Evolutionary conservation across 2,113 vertebrate genomes (phyloP), one percentile per base, ranked within the genome.

Genomic region (Pycnonotus jocosus): DNA sequence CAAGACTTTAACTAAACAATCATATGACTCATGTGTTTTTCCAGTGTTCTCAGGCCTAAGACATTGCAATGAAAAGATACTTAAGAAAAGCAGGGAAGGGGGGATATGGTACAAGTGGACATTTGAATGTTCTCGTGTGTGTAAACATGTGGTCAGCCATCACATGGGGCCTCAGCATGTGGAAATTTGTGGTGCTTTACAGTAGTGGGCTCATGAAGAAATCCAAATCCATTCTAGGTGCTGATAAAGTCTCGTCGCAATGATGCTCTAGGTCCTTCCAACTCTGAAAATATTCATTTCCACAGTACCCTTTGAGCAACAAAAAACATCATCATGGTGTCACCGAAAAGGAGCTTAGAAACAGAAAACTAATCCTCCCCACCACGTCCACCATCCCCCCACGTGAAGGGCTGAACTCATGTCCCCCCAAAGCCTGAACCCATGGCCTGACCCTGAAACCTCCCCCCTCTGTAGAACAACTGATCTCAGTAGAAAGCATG

Each of bases 141-240:
- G 18, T 6, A 33, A 21, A 54, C 15, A 16, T 11, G 3, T 6
- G 21, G 15, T 14, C 25, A 54, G 21, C 25, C 60, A 2, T 42
- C 12, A 53, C 15, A 24, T 0, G 0, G 10, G 31, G 17, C 9
- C 27, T 35, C 69, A 58, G 38, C 10, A n/a, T 0, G 1, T 61
- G 57, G 28, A 72, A 53, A 35, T 10, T 0, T 21, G 17, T 12
- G 25, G 12, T 62, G 25, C 9, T 84, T 48, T 5, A 12, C 24
- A 45, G 48, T 6, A 1, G 1, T 40, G 11, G 37, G 20, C 28
- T 22, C 9, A 1, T 6, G 35, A 57, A 81, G 23, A 33, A 12
- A 1, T 8, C 37, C 22, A 23, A 8, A 31, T 51, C 48, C 77
- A 1, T 60, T 47, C 33, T 37, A 60, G 18, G 6, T 37, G 23